A percentile compares a stretch with the other conserved stretches of the same genome.
Conservation (phyloP, 2,888 invertebrate species). For the Eubasilissa splendida region DNA sequence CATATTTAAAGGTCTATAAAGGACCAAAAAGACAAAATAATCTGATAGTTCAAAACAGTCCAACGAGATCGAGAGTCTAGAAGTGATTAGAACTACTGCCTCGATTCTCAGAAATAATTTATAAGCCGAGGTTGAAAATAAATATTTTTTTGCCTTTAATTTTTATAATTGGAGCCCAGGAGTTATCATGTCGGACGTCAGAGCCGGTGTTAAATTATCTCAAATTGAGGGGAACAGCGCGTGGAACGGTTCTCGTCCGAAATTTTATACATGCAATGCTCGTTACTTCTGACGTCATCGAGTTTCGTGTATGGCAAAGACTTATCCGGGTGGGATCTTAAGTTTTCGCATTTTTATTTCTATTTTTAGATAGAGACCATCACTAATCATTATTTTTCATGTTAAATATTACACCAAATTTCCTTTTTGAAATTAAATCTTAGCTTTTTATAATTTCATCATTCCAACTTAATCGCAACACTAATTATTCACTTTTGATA, state of each 20-base stretch:
- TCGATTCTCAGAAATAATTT: too few relatives aligned
- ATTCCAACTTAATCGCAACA: too few relatives aligned
- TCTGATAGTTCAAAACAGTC: too few relatives aligned
- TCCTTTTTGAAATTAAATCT: slow-evolving; percentile 27
- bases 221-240: slow-evolving; percentile 32
- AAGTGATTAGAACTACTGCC: too few relatives aligned
- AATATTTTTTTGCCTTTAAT: not conserved
- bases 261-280: slow-evolving; percentile 51
- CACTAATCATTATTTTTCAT: not conserved
- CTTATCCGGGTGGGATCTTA: slow-evolving; percentile 48
- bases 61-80: too few relatives aligned
- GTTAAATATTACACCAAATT: slow-evolving; percentile 20
- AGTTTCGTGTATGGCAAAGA: slow-evolving; percentile 43
- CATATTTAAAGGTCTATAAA: too few relatives aligned
- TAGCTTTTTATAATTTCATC: too few relatives aligned
- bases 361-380: slow-evolving; percentile 36
- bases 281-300: slow-evolving; percentile 48
- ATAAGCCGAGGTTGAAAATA: not conserved
- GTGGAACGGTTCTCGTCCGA: slow-evolving; percentile 35
- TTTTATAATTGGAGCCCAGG: not conserved
- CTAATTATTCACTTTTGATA: too few relatives aligned
- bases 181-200: slow-evolving; percentile 15
- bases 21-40: too few relatives aligned
- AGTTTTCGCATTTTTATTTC: slow-evolving; percentile 39
- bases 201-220: slow-evolving; percentile 39